These are phyloP conservation scores for Circaetus cinerascens DNA, from an alignment of 2,113 vertebrate species.

Conservation along the genomic window DNA sequence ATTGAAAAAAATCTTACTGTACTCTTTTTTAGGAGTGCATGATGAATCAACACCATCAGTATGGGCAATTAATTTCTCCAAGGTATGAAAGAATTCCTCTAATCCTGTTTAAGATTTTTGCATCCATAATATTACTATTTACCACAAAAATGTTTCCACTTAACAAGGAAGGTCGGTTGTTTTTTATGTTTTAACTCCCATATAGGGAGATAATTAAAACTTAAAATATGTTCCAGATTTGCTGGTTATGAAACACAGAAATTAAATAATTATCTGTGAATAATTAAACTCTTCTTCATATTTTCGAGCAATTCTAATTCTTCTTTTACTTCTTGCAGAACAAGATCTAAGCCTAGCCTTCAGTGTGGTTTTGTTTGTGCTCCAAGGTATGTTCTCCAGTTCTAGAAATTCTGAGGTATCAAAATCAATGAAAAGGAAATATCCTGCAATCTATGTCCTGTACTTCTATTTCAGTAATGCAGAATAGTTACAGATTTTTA, in stretches of 20 bases:
- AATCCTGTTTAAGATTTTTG: background rate
- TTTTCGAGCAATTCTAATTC: background rate
- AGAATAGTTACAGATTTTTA: background rate
- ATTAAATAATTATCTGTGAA: background rate
- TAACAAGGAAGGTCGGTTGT: background rate
- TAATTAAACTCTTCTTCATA: background rate
- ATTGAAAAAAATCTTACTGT: background rate
- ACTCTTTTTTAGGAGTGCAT: background rate
- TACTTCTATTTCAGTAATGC: background rate
- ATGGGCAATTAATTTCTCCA: background rate
- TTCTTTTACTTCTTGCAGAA: background rate
- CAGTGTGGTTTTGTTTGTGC: background rate
- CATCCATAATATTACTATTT: background rate
- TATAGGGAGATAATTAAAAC: background rate
- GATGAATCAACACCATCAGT: background rate
- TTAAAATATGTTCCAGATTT: background rate
- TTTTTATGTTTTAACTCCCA: background rate
- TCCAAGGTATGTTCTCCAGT: background rate
- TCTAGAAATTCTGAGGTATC: background rate
- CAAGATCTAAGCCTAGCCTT: background rate
- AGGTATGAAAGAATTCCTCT: background rate
- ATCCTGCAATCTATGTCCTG: fast-evolving
- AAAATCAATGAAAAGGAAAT: background rate
- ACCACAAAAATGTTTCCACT: background rate
- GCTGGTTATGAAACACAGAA: background rate